Conservation (phyloP, 1,140 invertebrate species). For the Mactra quadrangularis region DNA sequence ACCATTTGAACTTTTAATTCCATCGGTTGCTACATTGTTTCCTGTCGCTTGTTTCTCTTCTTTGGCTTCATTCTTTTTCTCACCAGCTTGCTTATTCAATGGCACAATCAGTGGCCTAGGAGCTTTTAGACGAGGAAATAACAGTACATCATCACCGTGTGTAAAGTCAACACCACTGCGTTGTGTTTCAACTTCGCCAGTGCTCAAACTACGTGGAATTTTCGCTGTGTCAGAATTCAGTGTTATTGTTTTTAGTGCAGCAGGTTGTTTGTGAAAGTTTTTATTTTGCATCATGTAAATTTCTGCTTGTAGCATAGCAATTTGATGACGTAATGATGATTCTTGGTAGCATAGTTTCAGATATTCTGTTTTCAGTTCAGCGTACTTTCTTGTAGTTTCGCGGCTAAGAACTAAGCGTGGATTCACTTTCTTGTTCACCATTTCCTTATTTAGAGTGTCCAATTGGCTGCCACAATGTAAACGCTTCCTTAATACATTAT, state of each 20-base stretch:
- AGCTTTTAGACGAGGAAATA: slow-evolving; percentile 31
- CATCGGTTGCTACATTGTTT: background rate
- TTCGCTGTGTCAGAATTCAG: slow-evolving; percentile 15
- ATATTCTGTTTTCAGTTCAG: slow-evolving; percentile 45
- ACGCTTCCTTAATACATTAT: slow-evolving; percentile 25
- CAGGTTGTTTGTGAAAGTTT: slow-evolving; percentile 40
- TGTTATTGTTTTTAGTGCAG: slow-evolving; percentile 43
- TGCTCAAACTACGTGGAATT: background rate
- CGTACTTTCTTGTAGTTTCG: slow-evolving; percentile 33
- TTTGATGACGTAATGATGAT: slow-evolving; percentile 37
- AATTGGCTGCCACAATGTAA: slow-evolving; percentile 34
- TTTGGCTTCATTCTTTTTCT: background rate
- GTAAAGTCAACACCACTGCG: too few species aligned
- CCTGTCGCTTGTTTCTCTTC: background rate
- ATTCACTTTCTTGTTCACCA: slow-evolving; percentile 17
- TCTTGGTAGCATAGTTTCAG: slow-evolving; percentile 47
- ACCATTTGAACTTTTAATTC: too few species aligned
- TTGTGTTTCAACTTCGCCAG: background rate
- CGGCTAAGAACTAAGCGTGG: slow-evolving; percentile 10
- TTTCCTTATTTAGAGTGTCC: slow-evolving; percentile 36
- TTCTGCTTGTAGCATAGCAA: slow-evolving; percentile 42
- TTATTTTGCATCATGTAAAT: slow-evolving; percentile 60
- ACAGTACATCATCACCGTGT: background rate
- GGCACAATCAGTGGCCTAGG: slow-evolving; percentile 2
- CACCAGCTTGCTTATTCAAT: background rate